Evolutionary conservation across 2,888 invertebrate species (phyloP).

Genomic region (Priapulus caudatus): DNA sequence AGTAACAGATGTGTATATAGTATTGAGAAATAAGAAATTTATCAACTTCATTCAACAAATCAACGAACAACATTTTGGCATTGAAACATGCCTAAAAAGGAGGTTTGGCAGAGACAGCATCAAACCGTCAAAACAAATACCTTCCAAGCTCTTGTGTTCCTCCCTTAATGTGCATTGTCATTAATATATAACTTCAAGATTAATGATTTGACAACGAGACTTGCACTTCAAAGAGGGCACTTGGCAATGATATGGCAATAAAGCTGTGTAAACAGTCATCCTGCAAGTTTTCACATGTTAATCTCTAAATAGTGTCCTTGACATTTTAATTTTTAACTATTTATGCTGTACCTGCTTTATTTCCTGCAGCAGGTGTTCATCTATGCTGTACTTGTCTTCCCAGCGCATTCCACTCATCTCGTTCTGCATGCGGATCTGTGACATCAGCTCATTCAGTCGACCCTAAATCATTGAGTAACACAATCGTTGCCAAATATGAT

Average conservation of each 20-base stretch:
- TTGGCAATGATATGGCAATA: too few species aligned
- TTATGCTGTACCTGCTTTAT: slow-evolving; percentile 44
- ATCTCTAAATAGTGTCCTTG: too few species aligned
- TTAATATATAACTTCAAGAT: too few species aligned
- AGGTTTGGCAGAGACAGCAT: too few species aligned
- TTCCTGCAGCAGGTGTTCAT: slow-evolving; percentile 48
- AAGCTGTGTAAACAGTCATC: too few species aligned
- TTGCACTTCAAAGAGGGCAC: too few species aligned
- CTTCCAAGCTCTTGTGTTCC: too few species aligned
- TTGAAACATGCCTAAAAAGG: neutral
- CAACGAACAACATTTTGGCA: slow-evolving; percentile 7
- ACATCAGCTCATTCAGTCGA: slow-evolving; percentile 74
- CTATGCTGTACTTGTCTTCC: slow-evolving; percentile 65
- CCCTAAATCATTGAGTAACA: slow-evolving; percentile 58
- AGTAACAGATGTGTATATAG: slow-evolving; percentile 8
- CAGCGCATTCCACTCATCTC: slow-evolving; percentile 36
- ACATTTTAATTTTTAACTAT: neutral
- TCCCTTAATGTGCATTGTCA: too few species aligned
- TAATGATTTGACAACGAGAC: too few species aligned
- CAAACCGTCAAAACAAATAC: neutral
- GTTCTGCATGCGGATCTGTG: slow-evolving; percentile 53
- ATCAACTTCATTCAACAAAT: slow-evolving; percentile 6
- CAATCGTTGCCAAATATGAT: too few species aligned
- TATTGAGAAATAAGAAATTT: neutral
- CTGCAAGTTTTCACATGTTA: too few species aligned